Evolutionary conservation across 2,888 invertebrate species (phyloP).

Genomic region (Callyntrura guangdongensis): DNA sequence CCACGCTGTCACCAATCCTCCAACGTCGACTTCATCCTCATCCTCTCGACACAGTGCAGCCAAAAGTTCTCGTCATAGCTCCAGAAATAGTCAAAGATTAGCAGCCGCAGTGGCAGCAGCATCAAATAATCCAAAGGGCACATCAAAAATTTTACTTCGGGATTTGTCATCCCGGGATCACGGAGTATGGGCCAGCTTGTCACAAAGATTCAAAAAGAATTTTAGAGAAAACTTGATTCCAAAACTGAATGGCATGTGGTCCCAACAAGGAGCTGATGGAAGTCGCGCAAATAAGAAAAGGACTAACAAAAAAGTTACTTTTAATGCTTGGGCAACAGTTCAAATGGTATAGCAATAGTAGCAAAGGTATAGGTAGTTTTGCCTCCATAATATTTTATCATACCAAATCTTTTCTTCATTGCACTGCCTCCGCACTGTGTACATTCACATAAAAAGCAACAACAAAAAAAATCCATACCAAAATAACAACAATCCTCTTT

Average conservation of each 20-base stretch:
- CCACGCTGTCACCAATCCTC: conserved; percentile 65
- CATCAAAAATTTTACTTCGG: conserved; percentile 83
- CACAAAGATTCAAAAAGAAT: conserved; percentile 84
- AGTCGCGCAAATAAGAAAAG: conserved; percentile 82
- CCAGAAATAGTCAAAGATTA: conserved; percentile 74
- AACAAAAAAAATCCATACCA: neutral
- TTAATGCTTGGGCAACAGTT: conserved; percentile 85
- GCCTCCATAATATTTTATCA: conserved; percentile 14
- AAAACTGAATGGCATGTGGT: conserved; percentile 84
- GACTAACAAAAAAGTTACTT: conserved; percentile 84
- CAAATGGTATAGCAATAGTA: conserved; percentile 83
- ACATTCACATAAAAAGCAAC: neutral
- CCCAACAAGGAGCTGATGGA: conserved; percentile 79
- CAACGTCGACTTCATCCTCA: conserved; percentile 42
- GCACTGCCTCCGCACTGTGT: neutral
- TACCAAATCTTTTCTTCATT: conserved; percentile 49
- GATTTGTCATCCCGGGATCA: conserved; percentile 83
- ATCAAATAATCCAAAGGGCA: conserved; percentile 81
- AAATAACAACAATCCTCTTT: neutral
- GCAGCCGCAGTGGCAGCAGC: conserved; percentile 75
- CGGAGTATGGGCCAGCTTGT: conserved; percentile 84
- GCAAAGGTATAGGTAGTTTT: neutral
- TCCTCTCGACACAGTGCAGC: conserved; percentile 25
- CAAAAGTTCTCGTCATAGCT: conserved; percentile 74
- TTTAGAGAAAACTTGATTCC: conserved; percentile 84